Base-by-base conservation (phyloP, 1,140 invertebrate species). In the Drosophila truncata region DNA sequence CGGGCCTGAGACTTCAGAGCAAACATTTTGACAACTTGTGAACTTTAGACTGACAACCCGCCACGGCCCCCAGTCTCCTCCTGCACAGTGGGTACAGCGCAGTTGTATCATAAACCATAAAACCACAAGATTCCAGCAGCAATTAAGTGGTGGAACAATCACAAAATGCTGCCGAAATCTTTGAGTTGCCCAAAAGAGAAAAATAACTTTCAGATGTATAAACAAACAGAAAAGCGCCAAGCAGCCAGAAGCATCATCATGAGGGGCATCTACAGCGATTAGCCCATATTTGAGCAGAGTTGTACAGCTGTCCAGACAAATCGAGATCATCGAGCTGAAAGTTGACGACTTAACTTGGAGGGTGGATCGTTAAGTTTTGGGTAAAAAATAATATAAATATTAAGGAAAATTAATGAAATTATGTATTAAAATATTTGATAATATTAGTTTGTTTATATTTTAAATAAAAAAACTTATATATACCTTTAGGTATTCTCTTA, bases 21-120 rank as follows among this genome's bases (percentile, higher is more conserved):
- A 90, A 90, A 90, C 85, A 90, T 90, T 90, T 90, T 90, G 85
- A 90, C 85, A 90, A 90, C 81, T 90, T 90, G 85, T 90, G 85
- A 90, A 82, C 78, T 85, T 82, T 84, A 73, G 63, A 82, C 80
- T 71, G 82, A 80, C 54, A 78, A 46, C 44, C 37, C 52, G 46
- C 63, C 29, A 41, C 73, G 41, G 57, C 44, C 20, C 20, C 27
- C 33, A 42, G 37, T 10, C 13, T 10, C 42, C n/a, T 10, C 42
- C n/a, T 20, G 66, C 64, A 70, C 64, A 72, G 78, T 78, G 73
- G 81, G 64, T 62, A 58, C 50, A 44, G 27, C 23, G 31, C 33
- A 52, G 37, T 60, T 44, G 73, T 35, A 60, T 60, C 75, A 87
- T 79, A 75, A 86, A 76, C 78, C 82, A 86, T 85, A 82, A 55